phyloP scores from a whole-genome alignment of 2,113 vertebrate species.

The Gallinago undulata region DNA sequence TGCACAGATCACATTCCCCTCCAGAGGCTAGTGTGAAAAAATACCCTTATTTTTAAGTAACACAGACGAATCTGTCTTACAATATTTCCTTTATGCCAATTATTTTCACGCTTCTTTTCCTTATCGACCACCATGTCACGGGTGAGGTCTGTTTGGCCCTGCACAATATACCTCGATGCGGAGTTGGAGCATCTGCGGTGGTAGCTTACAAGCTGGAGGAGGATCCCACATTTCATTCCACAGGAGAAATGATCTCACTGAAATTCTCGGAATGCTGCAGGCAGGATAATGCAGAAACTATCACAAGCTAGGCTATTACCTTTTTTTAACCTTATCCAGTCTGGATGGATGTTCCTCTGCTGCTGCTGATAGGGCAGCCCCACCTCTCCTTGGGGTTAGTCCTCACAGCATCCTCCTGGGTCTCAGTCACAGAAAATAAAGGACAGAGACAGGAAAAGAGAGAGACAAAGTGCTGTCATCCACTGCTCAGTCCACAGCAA shows the following conservation, averaged over 20 bases:
- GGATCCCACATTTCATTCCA: not conserved
- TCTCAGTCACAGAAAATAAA: not conserved
- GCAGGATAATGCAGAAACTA: not conserved
- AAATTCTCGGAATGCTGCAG: not conserved
- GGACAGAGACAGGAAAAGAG: not conserved
- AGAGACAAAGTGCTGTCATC: not conserved
- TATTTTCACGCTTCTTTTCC: not conserved
- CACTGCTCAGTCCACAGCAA: not conserved
- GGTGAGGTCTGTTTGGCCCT: not conserved
- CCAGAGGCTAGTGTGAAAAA: not conserved
- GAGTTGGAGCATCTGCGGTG: not conserved
- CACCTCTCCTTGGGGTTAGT: not conserved
- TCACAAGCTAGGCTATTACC: not conserved
- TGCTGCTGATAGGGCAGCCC: fast-evolving
- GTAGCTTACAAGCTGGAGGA: not conserved
- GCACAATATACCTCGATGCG: not conserved
- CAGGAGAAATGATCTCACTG: not conserved
- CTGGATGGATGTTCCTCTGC: not conserved
- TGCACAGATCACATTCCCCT: not conserved
- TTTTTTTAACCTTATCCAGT: not conserved
- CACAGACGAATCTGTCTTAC: not conserved
- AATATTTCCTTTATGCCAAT: not conserved
- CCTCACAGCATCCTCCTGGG: not conserved
- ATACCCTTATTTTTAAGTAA: not conserved
- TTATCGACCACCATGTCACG: not conserved